Conservation (phyloP, 2,797 vertebrate genomes). For the Xiphophorus birchmanni region DNA sequence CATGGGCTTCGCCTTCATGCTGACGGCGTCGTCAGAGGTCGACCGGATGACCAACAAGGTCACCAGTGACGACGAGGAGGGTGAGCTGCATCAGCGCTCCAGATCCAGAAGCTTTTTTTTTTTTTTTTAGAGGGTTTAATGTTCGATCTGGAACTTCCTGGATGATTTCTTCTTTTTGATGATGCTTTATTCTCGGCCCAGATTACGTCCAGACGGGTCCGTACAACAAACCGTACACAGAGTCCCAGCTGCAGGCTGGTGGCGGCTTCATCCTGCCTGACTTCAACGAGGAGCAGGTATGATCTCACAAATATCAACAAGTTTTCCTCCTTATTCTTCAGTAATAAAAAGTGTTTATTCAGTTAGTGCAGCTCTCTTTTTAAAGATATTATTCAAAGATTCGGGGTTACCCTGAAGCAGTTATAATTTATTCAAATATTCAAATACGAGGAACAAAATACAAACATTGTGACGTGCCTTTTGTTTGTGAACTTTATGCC, state of each 20-base stretch:
- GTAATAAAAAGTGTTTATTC: background rate
- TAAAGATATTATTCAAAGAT: too few species aligned
- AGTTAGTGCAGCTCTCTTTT: too few species aligned
- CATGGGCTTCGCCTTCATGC: slow-evolving; percentile 95
- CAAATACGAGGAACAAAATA: background rate
- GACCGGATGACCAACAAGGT: slow-evolving; percentile 84
- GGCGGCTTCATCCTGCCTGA: slow-evolving; percentile 93
- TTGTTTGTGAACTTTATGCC: background rate
- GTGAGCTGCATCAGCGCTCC: slow-evolving; percentile 20
- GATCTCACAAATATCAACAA: background rate
- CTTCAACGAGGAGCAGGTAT: slow-evolving; percentile 96
- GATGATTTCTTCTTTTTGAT: background rate
- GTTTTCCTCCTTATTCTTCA: too few species aligned
- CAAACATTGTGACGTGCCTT: background rate
- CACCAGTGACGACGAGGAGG: slow-evolving; percentile 81
- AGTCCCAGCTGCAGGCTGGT: slow-evolving; percentile 90
- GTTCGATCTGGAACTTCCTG: too few species aligned
- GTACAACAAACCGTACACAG: slow-evolving; percentile 89
- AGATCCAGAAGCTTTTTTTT: background rate
- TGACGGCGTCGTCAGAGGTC: slow-evolving; percentile 88
- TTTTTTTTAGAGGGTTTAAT: background rate
- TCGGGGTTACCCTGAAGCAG: too few species aligned
- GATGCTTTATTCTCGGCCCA: slow-evolving; percentile 47
- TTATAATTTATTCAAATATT: background rate
- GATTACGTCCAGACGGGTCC: slow-evolving; percentile 88